Evolutionary conservation across 2,888 invertebrate species (phyloP), one percentile per base, ranked within the genome.

Genomic region (Melanophora roralis): DNA sequence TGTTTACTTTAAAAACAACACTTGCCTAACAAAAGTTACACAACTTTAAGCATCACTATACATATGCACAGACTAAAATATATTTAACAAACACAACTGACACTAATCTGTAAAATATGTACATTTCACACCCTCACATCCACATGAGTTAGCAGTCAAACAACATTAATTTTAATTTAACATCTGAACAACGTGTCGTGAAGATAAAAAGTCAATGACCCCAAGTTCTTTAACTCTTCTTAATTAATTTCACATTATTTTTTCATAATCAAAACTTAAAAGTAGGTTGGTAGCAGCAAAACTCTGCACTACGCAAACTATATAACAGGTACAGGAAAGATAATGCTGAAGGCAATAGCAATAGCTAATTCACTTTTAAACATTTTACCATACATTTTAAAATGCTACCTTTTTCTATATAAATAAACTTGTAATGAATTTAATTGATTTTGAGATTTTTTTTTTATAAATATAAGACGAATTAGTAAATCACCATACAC

Each of bases 121-220:
- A 38, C 38, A 19, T 32, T n/a, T n/a, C n/a, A 43, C 23, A 4
- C 14, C 16, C 43, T 11, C 45, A 57, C 21, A 45, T 34, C 14
- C 32, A 38, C 68, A 9, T 45, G 36, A 38, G 32, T 40, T 27
- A 68, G 19, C 51, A 27, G 27, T 53, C 55, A 76, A 85, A 86
- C 83, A 83, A 82, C 84, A 86, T 87, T 87, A 87, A 86, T 87
- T 87, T 86, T 86, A 87, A 85, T 87, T 86, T 85, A 86, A 86
- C 86, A 83, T 82, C 83, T 84, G 84, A 57, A 27, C 3, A 5
- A 27, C 3, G 3, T 27, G 3, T 84, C 82, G 83, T 81, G 79
- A 67, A 67, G 84, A 81, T 84, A 81, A 85, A 85, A 85, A 84
- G 86, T 86, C 86, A 83, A 81, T 86, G 86, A 86, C 86, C 83